Evolutionary conservation across 2,797 vertebrate species (phyloP).

Genomic region (Sebastiscus albofasciatus): DNA sequence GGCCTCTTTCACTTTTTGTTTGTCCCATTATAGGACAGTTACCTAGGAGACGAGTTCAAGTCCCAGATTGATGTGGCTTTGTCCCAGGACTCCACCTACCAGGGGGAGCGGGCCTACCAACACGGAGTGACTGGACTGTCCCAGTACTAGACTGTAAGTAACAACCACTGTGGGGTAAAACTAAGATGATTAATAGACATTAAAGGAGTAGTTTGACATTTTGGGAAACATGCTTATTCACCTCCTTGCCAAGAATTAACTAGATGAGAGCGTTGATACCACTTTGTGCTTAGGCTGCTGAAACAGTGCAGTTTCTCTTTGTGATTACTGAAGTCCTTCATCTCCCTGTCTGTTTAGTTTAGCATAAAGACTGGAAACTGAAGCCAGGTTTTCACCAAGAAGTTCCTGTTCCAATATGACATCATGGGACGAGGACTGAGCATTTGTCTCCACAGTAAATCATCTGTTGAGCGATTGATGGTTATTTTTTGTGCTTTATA

Average conservation of each 20-base stretch:
- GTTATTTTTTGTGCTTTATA: no score
- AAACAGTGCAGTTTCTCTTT: not conserved
- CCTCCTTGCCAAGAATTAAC: not conserved
- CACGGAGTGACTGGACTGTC: constrained; percentile 97
- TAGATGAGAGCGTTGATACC: not conserved
- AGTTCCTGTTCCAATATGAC: no score
- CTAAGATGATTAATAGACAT: not conserved
- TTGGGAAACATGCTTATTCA: not conserved
- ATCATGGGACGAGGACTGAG: no score
- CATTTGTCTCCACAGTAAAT: no score
- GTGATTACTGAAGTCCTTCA: not conserved
- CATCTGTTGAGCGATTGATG: no score
- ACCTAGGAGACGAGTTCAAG: constrained; percentile 97
- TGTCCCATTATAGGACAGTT: constrained; percentile 89
- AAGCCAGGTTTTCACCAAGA: no score
- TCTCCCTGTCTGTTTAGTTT: not conserved
- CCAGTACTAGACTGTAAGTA: constrained; percentile 97
- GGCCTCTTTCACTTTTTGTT: constrained; percentile 27
- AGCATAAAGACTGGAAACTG: no score
- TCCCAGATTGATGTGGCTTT: constrained; percentile 98
- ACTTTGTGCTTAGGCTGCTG: not conserved
- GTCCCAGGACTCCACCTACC: constrained; percentile 98
- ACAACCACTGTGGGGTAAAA: constrained; percentile 6
- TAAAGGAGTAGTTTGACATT: constrained; percentile 1
- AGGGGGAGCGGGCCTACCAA: constrained; percentile 97